phyloP scores from a whole-genome alignment of 2,888 invertebrate species.

The Mermis nigrescens region DNA sequence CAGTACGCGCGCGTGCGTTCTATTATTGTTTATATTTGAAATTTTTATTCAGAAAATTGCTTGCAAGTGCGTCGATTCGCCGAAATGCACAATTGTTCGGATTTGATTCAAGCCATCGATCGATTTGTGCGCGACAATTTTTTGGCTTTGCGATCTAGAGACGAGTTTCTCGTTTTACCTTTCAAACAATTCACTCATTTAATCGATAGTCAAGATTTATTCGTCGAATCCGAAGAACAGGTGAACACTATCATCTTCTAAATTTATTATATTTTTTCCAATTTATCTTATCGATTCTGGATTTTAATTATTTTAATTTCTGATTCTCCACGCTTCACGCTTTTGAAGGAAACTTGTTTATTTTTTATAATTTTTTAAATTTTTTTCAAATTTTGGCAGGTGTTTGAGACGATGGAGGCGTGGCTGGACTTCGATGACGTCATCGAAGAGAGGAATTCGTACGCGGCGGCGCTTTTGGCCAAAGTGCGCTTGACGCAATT shows the following conservation, averaged over 20 bases:
- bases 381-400: no score
- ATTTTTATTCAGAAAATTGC: conserved; percentile 36
- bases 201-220: conserved; percentile 19
- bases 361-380: conserved; percentile 20
- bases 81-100: conserved; percentile 32
- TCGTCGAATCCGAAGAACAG: conserved; percentile 17
- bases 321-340: background rate
- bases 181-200: conserved; percentile 19
- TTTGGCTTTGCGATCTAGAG: conserved; percentile 11
- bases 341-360: background rate
- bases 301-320: background rate
- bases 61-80: conserved; percentile 36
- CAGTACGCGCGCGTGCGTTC: no score
- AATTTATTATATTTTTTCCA: background rate
- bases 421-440: conserved; percentile 37
- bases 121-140: conserved; percentile 22
- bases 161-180: conserved; percentile 20
- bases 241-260: no score
- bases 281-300: background rate
- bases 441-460: conserved; percentile 22
- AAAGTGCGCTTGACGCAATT: conserved; percentile 34
- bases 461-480: conserved; percentile 28
- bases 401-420: conserved; percentile 35
- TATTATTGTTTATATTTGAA: no score
- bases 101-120: conserved; percentile 19